These are phyloP conservation scores for Belonocnema kinseyi DNA, from an alignment of 1,140 invertebrate genomes.

Conservation along the genomic window DNA sequence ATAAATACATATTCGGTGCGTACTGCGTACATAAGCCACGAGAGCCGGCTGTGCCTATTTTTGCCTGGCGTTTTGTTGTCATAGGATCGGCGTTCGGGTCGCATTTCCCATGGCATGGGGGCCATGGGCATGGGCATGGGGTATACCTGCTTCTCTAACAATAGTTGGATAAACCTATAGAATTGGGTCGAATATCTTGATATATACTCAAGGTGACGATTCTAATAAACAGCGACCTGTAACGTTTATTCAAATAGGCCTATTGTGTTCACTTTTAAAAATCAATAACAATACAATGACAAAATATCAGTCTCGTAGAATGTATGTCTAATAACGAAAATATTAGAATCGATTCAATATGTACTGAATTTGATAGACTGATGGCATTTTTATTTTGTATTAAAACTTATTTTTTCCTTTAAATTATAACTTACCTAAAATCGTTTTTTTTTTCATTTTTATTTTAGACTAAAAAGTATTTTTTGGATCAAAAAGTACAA, in stretches of 20 bases:
- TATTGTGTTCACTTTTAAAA: no score
- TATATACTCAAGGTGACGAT: neutral
- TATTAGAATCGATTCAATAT: no score
- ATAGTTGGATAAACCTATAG: conserved; percentile 40
- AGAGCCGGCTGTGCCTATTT: conserved; percentile 70
- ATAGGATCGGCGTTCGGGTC: conserved; percentile 68
- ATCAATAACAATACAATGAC: no score
- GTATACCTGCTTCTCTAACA: conserved; percentile 43
- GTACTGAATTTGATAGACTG: no score
- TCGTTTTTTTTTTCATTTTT: no score
- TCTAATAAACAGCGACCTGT: neutral
- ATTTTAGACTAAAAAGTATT: no score
- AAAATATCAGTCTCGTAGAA: no score
- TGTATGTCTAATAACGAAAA: no score
- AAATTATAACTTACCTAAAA: no score
- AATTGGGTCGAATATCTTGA: conserved; percentile 43
- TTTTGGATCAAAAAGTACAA: no score
- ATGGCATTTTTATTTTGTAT: no score
- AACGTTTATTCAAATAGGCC: neutral
- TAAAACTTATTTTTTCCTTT: no score
- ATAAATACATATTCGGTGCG: conserved; percentile 75
- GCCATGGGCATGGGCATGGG: conserved; percentile 19
- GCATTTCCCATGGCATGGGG: conserved; percentile 47
- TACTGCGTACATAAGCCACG: conserved; percentile 59
- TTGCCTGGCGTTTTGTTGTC: conserved; percentile 70